Base-by-base conservation (phyloP, 1,140 invertebrate genomes). In the Drosophila sechellia region DNA sequence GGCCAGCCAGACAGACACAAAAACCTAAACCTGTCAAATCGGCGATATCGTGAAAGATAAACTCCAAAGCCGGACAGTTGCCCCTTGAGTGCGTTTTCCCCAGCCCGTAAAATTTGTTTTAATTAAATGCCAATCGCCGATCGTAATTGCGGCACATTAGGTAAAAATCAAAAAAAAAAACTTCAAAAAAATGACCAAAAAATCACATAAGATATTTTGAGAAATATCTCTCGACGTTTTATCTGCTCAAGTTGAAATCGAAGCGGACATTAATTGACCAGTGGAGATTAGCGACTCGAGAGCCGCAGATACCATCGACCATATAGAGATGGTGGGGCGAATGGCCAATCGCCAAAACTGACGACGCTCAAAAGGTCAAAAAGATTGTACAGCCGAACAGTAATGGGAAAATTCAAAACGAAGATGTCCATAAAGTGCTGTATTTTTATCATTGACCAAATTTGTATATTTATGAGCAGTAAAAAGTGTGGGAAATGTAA, bases 11-110 rank as follows among this genome's bases (percentile, higher is more conserved):
- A 0, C 57, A 78, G 80, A 74, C 76, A 81, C 79, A 50, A 74
- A 81, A 83, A 75, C 80, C 79, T 79, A 83, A 83, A 79, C 80
- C 79, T 86, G 81, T 87, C 83, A 87, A 86, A 78, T 85, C 74
- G 56, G 52, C 58, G 79, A 65, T 80, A 84, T 77, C 80, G 61
- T 64, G 2, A 37, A 46, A 87, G 83, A 85, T 85, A 87, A 86
- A 63, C 66, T 27, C 37, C 46, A 12, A 20, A 46, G 40, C 22
- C 37, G 53, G 53, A 63, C 58, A 48, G 54, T 13, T 31, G 40
- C 43, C 17, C n/a, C 50, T 73, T 65, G 61, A 77, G 77, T 74
- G 68, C 54, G 54, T 63, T 63, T 63, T 61, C 39, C 6, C 54
- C 54, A 31, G 31, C 54, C 54, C 59, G 31, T 42, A 50, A 69